Percentiles rank a stretch among this genome's conserved stretches.
These are phyloP conservation scores for Papilio xuthus DNA, from an alignment of 1,140 invertebrate species.

Conservation along the genomic window DNA sequence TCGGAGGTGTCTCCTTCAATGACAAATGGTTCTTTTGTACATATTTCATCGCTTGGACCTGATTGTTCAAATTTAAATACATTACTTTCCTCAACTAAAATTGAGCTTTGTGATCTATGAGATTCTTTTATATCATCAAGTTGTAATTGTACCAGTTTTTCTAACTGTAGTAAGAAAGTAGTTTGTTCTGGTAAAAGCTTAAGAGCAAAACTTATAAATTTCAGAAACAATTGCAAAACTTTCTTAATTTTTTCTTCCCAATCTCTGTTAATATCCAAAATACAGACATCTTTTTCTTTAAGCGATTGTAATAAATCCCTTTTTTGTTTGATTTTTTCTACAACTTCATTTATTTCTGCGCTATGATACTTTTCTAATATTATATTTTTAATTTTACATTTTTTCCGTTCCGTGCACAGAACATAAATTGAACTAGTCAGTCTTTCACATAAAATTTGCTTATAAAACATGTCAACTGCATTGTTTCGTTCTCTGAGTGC, in stretches of 20 bases:
- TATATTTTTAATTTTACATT: conserved; percentile 69
- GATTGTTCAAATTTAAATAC: conserved; percentile 59
- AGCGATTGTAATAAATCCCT: conserved; percentile 52
- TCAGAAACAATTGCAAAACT: conserved; percentile 67
- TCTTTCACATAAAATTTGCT: conserved; percentile 64
- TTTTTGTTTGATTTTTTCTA: conserved; percentile 60
- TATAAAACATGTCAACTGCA: conserved; percentile 63
- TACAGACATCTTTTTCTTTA: conserved; percentile 53
- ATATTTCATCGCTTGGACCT: conserved; percentile 40
- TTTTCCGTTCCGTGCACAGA: conserved; percentile 72
- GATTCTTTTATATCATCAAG: conserved; percentile 68
- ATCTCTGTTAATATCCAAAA: conserved; percentile 61
- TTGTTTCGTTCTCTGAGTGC: conserved; percentile 63
- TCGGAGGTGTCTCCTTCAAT: conserved; percentile 60
- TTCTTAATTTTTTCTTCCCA: conserved; percentile 73
- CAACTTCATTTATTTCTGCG: conserved; percentile 57
- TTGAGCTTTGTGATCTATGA: conserved; percentile 45
- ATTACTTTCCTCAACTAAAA: conserved; percentile 58
- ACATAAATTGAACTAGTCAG: conserved; percentile 71
- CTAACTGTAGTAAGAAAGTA: conserved; percentile 69
- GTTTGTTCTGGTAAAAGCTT: conserved; percentile 73
- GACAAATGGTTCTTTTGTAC: conserved; percentile 61
- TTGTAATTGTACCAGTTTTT: conserved; percentile 72
- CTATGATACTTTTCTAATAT: conserved; percentile 60
- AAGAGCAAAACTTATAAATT: conserved; percentile 72